phyloP scores from a whole-genome alignment of 1,140 invertebrate genomes.

The Drosophila mojavensis region DNA sequence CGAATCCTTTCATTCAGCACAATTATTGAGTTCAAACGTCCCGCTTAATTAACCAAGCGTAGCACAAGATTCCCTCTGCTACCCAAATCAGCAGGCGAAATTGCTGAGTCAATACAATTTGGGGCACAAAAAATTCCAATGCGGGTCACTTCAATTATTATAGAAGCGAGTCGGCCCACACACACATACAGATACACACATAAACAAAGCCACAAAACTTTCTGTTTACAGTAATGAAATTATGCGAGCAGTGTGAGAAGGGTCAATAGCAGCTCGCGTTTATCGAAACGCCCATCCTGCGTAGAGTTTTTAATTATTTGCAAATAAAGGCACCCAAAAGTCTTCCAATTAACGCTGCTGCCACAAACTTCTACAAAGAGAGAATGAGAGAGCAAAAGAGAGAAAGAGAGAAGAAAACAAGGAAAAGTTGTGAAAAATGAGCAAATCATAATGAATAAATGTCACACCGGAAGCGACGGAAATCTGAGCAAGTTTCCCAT shows the following conservation, averaged over 20 bases:
- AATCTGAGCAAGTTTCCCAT: slow-evolving; percentile 56
- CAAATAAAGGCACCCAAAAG: slow-evolving; percentile 67
- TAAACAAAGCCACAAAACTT: slow-evolving; percentile 49
- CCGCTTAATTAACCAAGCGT: slow-evolving; percentile 64
- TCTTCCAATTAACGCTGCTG: slow-evolving; percentile 66
- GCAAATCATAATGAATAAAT: slow-evolving; percentile 83
- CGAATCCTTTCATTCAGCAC: slow-evolving; percentile 2
- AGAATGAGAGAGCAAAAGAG: not conserved
- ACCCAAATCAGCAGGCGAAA: slow-evolving; percentile 61
- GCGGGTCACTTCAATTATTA: slow-evolving; percentile 48
- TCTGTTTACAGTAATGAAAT: slow-evolving; percentile 44
- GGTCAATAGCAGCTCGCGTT: slow-evolving; percentile 61
- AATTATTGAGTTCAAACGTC: slow-evolving; percentile 41
- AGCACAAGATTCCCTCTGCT: slow-evolving; percentile 38
- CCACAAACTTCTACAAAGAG: slow-evolving; percentile 31
- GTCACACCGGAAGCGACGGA: slow-evolving; percentile 78
- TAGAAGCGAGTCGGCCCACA: not conserved
- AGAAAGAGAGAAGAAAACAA: not conserved
- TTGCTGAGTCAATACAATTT: slow-evolving; percentile 68
- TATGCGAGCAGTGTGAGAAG: slow-evolving; percentile 33
- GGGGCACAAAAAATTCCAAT: slow-evolving; percentile 32
- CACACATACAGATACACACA: not conserved
- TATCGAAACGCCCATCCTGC: slow-evolving; percentile 34
- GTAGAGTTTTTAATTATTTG: slow-evolving; percentile 76
- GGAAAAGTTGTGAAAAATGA: slow-evolving; percentile 56